Conservation (phyloP, 1,140 invertebrate species). For the Diorhabda elongata region DNA sequence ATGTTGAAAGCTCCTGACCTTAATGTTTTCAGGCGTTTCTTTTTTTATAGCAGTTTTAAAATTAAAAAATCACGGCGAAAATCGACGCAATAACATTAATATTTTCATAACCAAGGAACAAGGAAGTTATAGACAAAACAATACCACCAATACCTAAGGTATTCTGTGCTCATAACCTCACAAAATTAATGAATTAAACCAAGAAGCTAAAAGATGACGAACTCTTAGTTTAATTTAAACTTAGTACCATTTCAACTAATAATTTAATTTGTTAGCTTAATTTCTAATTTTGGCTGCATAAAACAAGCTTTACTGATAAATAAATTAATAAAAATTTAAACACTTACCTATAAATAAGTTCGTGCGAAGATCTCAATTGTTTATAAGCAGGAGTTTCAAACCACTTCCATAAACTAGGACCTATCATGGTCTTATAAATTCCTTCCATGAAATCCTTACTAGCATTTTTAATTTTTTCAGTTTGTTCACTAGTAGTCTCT, state of each 20-base stretch:
- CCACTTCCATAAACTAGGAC: conserved; percentile 45
- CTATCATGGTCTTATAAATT: conserved; percentile 43
- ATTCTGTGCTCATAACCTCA: too few species aligned
- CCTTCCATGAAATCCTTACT: conserved; percentile 48
- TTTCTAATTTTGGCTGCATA: background rate
- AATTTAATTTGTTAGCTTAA: background rate
- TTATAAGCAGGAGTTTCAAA: conserved; percentile 44
- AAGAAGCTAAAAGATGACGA: too few species aligned
- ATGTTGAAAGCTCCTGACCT: too few species aligned
- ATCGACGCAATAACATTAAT: too few species aligned
- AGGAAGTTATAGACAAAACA: background rate
- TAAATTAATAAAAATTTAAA: conserved; percentile 23
- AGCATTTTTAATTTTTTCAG: conserved; percentile 36
- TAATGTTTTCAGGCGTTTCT: too few species aligned
- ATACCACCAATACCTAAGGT: too few species aligned
- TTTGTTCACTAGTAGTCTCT: conserved; percentile 21
- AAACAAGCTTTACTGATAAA: background rate
- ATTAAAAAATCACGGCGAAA: too few species aligned
- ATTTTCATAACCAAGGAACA: too few species aligned
- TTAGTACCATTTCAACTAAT: background rate
- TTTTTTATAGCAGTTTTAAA: too few species aligned
- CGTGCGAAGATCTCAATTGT: conserved; percentile 42
- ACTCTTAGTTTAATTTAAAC: background rate
- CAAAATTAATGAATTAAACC: too few species aligned
- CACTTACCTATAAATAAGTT: conserved; percentile 29